phyloP scores from a whole-genome alignment of 1,140 invertebrate genomes.

The Drosophila truncata region DNA sequence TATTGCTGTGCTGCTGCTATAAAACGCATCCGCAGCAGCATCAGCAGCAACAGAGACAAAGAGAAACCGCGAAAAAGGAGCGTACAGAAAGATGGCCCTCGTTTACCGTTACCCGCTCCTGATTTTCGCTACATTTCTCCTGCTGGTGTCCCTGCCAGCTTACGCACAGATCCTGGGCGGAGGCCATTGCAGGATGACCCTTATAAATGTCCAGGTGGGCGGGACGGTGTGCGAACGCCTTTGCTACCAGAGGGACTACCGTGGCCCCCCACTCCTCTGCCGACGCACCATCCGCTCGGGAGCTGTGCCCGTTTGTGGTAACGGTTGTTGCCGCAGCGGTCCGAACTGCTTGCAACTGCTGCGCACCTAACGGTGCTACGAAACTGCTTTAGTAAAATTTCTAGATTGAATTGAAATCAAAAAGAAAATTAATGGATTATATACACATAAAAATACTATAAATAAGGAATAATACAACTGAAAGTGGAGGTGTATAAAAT shows the following conservation, averaged over 20 bases:
- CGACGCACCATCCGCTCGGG: conserved; percentile 1
- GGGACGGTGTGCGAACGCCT: conserved; percentile 27
- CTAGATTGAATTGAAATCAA: background rate
- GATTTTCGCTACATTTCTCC: background rate
- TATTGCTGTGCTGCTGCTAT: conserved; percentile 9
- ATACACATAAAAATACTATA: background rate
- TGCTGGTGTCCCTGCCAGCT: background rate
- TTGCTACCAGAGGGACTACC: conserved; percentile 22
- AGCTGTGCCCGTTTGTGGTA: conserved; percentile 8
- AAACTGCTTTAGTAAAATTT: background rate
- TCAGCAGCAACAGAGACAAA: background rate
- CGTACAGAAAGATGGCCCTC: background rate
- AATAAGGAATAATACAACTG: background rate
- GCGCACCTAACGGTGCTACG: conserved; percentile 5
- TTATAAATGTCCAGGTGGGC: conserved; percentile 2
- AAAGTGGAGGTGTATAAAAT: background rate
- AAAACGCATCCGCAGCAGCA: conserved; percentile 17
- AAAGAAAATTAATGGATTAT: background rate
- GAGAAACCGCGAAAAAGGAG: background rate
- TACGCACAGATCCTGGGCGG: conserved; percentile 18
- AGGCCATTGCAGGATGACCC: conserved; percentile 21
- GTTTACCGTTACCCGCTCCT: background rate
- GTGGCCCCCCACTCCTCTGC: conserved; percentile 23
- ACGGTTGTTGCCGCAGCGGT: conserved; percentile 29
- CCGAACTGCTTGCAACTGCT: conserved; percentile 27